Conservation (phyloP, 2,797 vertebrate species). For the Lagorchestes hirsutus region DNA sequence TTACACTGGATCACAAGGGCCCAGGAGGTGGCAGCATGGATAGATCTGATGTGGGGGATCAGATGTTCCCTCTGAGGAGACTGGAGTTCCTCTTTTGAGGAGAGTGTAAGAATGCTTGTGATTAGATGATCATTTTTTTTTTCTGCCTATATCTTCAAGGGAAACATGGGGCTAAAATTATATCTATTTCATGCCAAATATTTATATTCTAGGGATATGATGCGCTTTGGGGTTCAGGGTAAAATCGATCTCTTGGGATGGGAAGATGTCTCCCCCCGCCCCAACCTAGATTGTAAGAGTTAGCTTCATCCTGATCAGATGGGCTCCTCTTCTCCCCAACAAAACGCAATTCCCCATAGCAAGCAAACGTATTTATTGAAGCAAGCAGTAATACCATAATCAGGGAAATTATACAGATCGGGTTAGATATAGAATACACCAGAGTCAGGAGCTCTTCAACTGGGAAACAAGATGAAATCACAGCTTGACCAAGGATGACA, state of each 20-base stretch:
- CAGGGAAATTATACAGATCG: not conserved
- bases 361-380: constrained; percentile 11
- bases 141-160: not conserved
- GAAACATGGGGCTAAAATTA: not conserved
- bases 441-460: not conserved
- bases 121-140: not conserved
- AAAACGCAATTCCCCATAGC: not conserved
- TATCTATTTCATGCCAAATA: not conserved
- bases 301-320: not conserved
- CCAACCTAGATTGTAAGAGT: not conserved
- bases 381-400: not conserved
- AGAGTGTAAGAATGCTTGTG: not conserved
- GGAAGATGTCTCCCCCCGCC: not conserved
- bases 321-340: not conserved
- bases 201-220: not conserved
- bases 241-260: not conserved
- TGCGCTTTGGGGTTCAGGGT: not conserved
- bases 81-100: not conserved
- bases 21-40: not conserved
- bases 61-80: not conserved
- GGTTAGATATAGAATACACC: not conserved
- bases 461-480: not conserved
- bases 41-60: not conserved
- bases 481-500: not conserved
- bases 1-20: not conserved